Percentiles rank a stretch among this genome's conserved stretches.
These are phyloP conservation scores for Drosophila ogumai DNA, from an alignment of 1,140 invertebrate genomes.

Conservation along the genomic window DNA sequence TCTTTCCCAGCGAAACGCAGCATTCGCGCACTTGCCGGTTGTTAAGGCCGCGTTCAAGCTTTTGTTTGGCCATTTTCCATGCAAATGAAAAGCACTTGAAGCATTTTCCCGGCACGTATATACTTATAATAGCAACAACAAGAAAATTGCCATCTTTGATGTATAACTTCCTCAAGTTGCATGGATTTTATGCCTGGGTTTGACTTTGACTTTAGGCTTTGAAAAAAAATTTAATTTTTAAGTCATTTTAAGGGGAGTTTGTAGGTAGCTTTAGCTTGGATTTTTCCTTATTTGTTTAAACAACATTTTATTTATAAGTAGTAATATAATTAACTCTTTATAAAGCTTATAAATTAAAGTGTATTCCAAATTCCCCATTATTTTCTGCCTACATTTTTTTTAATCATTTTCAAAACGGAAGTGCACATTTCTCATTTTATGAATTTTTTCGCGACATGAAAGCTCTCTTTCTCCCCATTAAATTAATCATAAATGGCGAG, in stretches of 20 bases:
- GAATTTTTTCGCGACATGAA: conserved; percentile 2
- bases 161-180: conserved; percentile 29
- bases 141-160: conserved; percentile 48
- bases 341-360: not conserved
- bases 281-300: too few species aligned
- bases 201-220: not conserved
- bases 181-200: not conserved
- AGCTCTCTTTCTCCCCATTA: conserved; percentile 17
- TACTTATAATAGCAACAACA: conserved; percentile 27
- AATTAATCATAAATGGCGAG: conserved; percentile 21
- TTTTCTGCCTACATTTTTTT: conserved; percentile 17
- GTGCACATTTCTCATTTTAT: conserved; percentile 23
- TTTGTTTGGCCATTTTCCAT: conserved; percentile 73
- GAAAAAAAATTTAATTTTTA: not conserved
- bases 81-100: conserved; percentile 67
- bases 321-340: too few species aligned
- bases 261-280: not conserved
- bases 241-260: not conserved
- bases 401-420: conserved; percentile 49
- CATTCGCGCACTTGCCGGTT: conserved; percentile 31
- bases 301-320: too few species aligned
- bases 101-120: conserved; percentile 51
- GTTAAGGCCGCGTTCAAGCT: conserved; percentile 41
- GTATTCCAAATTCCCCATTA: not conserved
- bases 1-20: conserved; percentile 51